Evolutionary conservation across 2,888 invertebrate genomes (phyloP).

Genomic region (Cistogaster globosa): DNA sequence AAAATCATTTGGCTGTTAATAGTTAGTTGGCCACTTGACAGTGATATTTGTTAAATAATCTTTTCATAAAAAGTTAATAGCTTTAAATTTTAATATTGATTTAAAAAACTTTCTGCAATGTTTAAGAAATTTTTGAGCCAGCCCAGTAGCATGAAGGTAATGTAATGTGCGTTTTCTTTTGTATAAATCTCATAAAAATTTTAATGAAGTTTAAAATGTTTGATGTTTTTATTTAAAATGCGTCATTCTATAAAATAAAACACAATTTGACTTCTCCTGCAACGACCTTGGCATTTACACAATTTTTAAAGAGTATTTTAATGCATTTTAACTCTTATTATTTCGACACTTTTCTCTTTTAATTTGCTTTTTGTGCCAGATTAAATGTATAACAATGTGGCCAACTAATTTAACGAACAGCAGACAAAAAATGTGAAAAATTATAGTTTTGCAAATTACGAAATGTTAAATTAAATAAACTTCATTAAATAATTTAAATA

Average conservation of each 20-base stretch:
- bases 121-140: conserved; percentile 20
- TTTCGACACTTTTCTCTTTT: conserved; percentile 13
- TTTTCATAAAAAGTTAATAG: not conserved
- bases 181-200: not conserved
- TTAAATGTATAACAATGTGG: too few relatives aligned
- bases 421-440: too few relatives aligned
- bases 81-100: not conserved
- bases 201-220: not conserved
- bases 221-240: not conserved
- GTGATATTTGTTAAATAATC: not conserved
- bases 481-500: too few relatives aligned
- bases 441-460: too few relatives aligned
- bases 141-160: conserved; percentile 27
- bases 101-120: not conserved
- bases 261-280: conserved; percentile 12
- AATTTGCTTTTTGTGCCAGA: not conserved
- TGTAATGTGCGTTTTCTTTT: conserved; percentile 11
- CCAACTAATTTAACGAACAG: too few relatives aligned
- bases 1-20: not conserved
- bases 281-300: conserved; percentile 61
- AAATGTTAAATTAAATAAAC: too few relatives aligned
- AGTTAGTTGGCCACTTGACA: not conserved
- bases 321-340: not conserved
- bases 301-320: not conserved
- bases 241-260: not conserved